Evolutionary conservation across 2,113 vertebrate genomes (phyloP).

Genomic region (Mustela nigripes): DNA sequence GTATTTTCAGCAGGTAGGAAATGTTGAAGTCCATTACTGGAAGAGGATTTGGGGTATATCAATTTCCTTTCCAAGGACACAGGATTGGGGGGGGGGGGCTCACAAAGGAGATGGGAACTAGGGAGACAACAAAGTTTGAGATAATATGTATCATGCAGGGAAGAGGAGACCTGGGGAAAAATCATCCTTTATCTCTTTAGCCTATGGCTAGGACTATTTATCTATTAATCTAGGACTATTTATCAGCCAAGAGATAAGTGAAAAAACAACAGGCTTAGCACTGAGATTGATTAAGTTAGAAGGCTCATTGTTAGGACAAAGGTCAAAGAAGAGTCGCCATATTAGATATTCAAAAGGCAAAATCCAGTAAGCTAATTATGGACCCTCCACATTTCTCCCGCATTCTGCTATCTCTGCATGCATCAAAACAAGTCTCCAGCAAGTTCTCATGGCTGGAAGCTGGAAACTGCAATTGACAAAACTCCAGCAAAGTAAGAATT

Average conservation of each 20-base stretch:
- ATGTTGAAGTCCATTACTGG: neutral
- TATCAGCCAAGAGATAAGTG: too few relatives aligned
- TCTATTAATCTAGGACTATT: neutral
- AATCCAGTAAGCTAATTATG: neutral
- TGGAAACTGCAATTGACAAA: neutral
- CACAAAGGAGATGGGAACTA: neutral
- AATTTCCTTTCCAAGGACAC: neutral
- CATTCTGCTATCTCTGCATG: neutral
- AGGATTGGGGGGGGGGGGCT: neutral
- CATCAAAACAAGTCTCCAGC: neutral
- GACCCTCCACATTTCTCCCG: neutral
- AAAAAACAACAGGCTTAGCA: too few relatives aligned
- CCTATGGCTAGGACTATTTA: neutral
- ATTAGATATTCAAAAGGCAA: neutral
- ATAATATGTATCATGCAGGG: neutral
- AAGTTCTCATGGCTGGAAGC: neutral
- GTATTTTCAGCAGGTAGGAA: constrained; percentile 13
- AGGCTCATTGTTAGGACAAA: neutral
- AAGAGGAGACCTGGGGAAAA: neutral
- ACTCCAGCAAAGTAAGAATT: neutral
- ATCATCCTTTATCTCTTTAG: neutral
- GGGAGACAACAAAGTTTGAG: neutral
- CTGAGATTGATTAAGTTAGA: neutral
- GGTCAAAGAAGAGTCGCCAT: neutral
- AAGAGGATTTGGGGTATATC: neutral